Base-by-base conservation (phyloP, 2,888 invertebrate species). In the Epinotia brunnichana region DNA sequence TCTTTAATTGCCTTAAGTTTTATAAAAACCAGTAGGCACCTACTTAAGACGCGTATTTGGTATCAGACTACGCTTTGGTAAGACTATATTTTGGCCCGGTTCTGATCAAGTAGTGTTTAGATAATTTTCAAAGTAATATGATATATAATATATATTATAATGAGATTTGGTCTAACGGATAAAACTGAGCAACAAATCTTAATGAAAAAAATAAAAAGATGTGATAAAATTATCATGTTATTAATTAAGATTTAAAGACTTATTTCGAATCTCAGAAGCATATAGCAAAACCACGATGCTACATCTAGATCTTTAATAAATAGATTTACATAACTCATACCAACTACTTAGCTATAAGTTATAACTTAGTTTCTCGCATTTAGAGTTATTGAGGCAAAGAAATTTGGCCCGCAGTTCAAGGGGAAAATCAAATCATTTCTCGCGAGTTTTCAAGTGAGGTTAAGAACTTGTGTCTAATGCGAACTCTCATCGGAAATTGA, bases 361-460 rank as follows among this genome's bases (percentile, higher is more conserved):
- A 56, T 72, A 67, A 61, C 72, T 61, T 62, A 51, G 72, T 67
- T 71, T 62, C 29, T 66, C 53, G 19, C 61, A 61, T 61, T 61
- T 56, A 54, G 56, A 67, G 61, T 62, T 67, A 72, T 62, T 56
- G 61, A 62, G 54, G 67, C 67, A 61, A 72, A 68, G 61, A 56
- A 62, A 67, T 67, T 67, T 62, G 54, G 35, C 24, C 39, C 41
- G n/a, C 60, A 67, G 66, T 68, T 72, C 61, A 56, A 41, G 56
- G 17, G 48, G 67, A 51, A 72, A 72, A 72, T 72, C 72, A 68
- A 72, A 72, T 72, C 61, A 68, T 10, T 62, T 56, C 21, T 62
- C 17, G 53, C 24, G 66, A 71, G 66, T 66, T 70, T 64, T 60
- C 71, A 60, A 60, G 71, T 64, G 39, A 59, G 59, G 63, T 57